These are phyloP conservation scores for Elephantulus edwardii DNA, from an alignment of 2,113 vertebrate species.

Conservation along the genomic window DNA sequence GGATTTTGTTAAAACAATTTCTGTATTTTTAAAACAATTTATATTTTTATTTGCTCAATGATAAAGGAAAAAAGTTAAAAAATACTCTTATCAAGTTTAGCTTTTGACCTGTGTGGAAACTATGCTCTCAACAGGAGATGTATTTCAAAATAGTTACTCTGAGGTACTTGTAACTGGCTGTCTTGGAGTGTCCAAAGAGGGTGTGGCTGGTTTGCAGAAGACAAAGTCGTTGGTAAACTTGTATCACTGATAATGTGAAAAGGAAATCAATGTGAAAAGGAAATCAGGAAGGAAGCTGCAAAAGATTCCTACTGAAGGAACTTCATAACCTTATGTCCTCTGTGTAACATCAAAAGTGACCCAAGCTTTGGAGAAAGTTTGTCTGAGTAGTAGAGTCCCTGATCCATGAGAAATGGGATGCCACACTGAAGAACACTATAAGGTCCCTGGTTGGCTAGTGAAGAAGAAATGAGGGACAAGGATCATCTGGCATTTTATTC, in stretches of 20 bases:
- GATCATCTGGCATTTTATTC: too few relatives aligned
- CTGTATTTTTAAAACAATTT: background rate
- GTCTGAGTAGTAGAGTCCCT: background rate
- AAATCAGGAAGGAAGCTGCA: background rate
- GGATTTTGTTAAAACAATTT: background rate
- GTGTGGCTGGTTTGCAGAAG: background rate
- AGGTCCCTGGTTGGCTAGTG: background rate
- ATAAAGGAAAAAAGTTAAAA: conserved; percentile 10
- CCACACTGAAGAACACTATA: background rate
- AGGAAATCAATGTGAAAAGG: background rate
- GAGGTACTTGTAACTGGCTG: background rate
- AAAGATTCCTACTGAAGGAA: background rate
- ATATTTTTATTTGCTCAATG: background rate
- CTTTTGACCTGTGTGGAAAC: background rate
- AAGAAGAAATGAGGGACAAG: too few relatives aligned
- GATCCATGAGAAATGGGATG: background rate
- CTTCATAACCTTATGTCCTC: background rate
- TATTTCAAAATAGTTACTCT: background rate
- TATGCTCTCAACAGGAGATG: background rate
- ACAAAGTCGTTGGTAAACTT: background rate
- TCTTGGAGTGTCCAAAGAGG: fast-evolving
- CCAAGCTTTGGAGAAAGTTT: background rate
- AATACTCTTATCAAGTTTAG: background rate
- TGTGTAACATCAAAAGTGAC: background rate
- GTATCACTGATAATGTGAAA: background rate